Percentiles rank a stretch among this genome's conserved stretches.
Evolutionary conservation across 2,113 vertebrate genomes (phyloP).

Genomic region (Petrocephalus zakoni): DNA sequence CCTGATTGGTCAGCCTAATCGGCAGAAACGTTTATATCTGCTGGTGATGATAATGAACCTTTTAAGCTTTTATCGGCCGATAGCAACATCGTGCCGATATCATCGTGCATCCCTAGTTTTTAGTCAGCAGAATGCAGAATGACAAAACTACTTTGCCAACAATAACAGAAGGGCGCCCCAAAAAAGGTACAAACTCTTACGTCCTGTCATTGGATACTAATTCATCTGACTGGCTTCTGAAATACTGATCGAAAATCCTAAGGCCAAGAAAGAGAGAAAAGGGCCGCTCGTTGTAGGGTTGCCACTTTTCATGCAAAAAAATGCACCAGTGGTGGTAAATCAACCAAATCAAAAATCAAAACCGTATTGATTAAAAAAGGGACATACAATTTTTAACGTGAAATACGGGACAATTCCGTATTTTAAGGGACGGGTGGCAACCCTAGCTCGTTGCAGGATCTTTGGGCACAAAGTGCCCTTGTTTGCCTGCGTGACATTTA

Average conservation of each 20-base stretch:
- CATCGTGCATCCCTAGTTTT: not conserved
- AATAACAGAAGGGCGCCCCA: not conserved
- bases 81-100: not conserved
- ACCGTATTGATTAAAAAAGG: no score
- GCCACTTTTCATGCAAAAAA: no score
- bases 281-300: constrained; percentile 17
- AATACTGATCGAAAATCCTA: constrained; percentile 53
- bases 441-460: constrained; percentile 27
- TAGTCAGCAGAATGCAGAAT: not conserved
- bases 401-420: no score
- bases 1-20: no score
- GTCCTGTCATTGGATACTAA: constrained; percentile 22
- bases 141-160: not conserved
- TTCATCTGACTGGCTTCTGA: constrained; percentile 44
- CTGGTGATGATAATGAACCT: no score
- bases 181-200: not conserved
- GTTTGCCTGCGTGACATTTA: not conserved
- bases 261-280: constrained; percentile 39
- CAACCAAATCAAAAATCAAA: no score
- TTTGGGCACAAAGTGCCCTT: not conserved
- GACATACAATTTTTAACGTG: no score
- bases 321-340: no score
- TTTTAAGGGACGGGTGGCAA: no score
- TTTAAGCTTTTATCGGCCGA: not conserved
- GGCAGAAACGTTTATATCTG: no score